These are phyloP conservation scores for Gorsachius magnificus DNA, from an alignment of 2,797 vertebrate species.

Conservation along the genomic window DNA sequence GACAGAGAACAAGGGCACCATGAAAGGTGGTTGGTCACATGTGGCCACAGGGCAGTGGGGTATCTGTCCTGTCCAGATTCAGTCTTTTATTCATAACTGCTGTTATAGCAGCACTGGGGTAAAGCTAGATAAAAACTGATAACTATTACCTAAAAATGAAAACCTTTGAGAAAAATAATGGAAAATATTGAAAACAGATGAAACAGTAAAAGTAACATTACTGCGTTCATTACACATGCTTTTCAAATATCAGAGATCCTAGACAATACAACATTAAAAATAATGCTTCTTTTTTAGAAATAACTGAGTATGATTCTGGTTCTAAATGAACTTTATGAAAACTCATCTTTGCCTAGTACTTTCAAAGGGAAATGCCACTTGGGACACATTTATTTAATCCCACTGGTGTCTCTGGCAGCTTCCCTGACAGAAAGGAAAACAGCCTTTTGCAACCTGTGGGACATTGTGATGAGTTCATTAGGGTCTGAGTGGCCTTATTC, in stretches of 20 bases:
- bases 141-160: neutral
- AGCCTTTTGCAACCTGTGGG: neutral
- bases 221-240: neutral
- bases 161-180: neutral
- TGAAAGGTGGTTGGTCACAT: neutral
- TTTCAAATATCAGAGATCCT: neutral
- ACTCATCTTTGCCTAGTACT: neutral
- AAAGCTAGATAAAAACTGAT: neutral
- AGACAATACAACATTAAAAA: neutral
- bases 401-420: neutral
- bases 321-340: neutral
- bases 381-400: neutral
- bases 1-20: neutral
- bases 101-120: neutral
- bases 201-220: neutral
- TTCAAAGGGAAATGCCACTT: neutral
- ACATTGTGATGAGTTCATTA: neutral
- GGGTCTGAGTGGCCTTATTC: neutral
- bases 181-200: neutral
- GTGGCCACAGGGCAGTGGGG: neutral
- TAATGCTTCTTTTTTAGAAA: neutral
- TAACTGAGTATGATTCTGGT: neutral
- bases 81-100: neutral
- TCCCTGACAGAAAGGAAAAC: neutral
- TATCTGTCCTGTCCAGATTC: neutral